Evolutionary conservation across 2,797 vertebrate species (phyloP).

Genomic region (Notoglanidium macrostoma): DNA sequence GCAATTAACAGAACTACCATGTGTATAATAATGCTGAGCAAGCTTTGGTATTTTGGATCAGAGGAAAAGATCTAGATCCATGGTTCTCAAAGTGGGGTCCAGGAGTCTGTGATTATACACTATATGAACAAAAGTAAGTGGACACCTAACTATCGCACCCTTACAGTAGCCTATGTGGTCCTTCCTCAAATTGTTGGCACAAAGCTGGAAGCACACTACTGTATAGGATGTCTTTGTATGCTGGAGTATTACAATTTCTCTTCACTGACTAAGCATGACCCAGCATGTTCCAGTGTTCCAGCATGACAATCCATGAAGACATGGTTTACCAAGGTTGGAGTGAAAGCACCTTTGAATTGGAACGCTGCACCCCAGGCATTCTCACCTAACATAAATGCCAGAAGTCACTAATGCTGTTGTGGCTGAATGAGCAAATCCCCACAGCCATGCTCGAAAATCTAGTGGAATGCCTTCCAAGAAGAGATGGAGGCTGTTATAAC

Average conservation of each 20-base stretch:
- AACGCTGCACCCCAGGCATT: neutral
- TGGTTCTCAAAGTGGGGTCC: neutral
- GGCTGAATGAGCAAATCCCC: conserved; percentile 1
- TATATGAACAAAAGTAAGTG: neutral
- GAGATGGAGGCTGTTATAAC: neutral
- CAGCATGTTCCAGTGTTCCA: neutral
- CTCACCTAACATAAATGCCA: neutral
- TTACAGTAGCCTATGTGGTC: neutral
- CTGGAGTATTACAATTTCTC: neutral
- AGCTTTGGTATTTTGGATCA: neutral
- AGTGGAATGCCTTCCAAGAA: neutral
- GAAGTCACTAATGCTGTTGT: neutral
- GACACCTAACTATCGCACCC: neutral
- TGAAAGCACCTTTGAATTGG: neutral
- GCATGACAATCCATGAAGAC: neutral
- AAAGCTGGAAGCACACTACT: neutral
- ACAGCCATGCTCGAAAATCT: conserved; percentile 3
- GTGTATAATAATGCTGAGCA: neutral
- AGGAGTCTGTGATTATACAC: neutral
- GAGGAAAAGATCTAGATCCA: too few species aligned
- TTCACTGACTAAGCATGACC: neutral
- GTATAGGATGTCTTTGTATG: neutral
- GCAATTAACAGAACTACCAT: neutral
- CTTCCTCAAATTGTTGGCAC: neutral
- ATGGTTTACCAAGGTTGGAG: neutral